These are phyloP conservation scores for Sipha maydis DNA, from an alignment of 2,888 invertebrate genomes.

Conservation along the genomic window DNA sequence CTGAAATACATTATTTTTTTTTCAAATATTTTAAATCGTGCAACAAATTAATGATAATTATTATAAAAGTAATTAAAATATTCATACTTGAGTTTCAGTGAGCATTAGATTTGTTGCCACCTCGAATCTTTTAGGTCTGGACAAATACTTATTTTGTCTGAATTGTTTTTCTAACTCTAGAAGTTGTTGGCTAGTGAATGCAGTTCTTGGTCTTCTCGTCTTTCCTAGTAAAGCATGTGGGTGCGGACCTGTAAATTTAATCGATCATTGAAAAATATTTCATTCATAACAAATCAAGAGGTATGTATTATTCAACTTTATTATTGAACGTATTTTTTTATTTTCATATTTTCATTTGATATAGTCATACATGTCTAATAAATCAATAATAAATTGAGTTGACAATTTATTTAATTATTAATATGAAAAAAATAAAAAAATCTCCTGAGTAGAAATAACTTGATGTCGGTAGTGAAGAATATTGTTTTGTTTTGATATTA, in stretches of 20 bases:
- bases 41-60: not conserved
- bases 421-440: too few relatives aligned
- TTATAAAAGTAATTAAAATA: not conserved
- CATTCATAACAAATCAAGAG: not conserved
- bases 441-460: too few relatives aligned
- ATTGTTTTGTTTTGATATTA: too few relatives aligned
- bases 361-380: too few relatives aligned
- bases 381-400: too few relatives aligned
- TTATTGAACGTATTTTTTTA: too few relatives aligned
- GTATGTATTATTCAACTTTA: not conserved
- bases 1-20: too few relatives aligned
- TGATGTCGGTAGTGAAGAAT: too few relatives aligned
- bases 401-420: too few relatives aligned
- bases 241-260: conserved; percentile 65
- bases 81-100: conserved; percentile 93
- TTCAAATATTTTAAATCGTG: not conserved
- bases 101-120: conserved; percentile 97
- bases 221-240: conserved; percentile 83
- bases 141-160: conserved; percentile 98
- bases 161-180: conserved; percentile 98
- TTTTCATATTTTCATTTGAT: too few relatives aligned
- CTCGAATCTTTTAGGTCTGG: conserved; percentile 96
- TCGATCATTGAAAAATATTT: not conserved
- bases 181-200: conserved; percentile 97
- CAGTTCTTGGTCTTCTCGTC: conserved; percentile 93